Conservation (phyloP, 1,140 invertebrate species). For the Geopemphigus sp. region DNA sequence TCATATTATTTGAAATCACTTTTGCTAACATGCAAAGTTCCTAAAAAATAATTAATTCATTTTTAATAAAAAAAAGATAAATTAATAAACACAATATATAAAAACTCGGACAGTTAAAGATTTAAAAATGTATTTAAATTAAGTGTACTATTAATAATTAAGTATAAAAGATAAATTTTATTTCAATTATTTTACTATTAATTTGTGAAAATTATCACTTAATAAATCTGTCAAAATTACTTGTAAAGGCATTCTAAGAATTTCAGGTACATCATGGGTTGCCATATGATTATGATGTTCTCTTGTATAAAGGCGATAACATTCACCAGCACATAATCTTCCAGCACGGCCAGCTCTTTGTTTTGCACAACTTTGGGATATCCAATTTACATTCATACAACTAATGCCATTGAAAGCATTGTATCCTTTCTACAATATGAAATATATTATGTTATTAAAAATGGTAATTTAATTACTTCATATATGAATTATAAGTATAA, state of each 20-base stretch:
- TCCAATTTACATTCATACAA: slow-evolving; percentile 57
- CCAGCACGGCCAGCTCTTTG: slow-evolving; percentile 70
- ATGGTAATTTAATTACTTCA: no score
- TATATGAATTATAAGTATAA: no score
- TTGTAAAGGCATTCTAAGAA: slow-evolving; percentile 64
- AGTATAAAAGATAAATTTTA: no score
- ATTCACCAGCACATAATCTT: slow-evolving; percentile 70
- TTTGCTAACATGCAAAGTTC: slow-evolving; percentile 92
- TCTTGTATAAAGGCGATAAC: slow-evolving; percentile 71
- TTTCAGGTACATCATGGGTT: slow-evolving; percentile 62
- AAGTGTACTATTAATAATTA: no score
- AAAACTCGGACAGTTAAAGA: no score
- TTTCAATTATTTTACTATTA: no score
- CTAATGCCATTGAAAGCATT: slow-evolving; percentile 53
- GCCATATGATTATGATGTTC: slow-evolving; percentile 58
- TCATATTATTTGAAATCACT: slow-evolving; percentile 71
- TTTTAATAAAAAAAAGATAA: neutral
- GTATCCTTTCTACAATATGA: slow-evolving; percentile 52
- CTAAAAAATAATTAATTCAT: slow-evolving; percentile 57
- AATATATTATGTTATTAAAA: slow-evolving; percentile 39
- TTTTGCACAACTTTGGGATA: slow-evolving; percentile 64
- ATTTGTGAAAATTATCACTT: no score
- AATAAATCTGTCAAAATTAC: neutral
- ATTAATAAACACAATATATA: neutral
- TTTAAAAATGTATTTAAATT: no score